Base-by-base conservation (phyloP, 2,888 invertebrate species). In the Tipula vernalis region DNA sequence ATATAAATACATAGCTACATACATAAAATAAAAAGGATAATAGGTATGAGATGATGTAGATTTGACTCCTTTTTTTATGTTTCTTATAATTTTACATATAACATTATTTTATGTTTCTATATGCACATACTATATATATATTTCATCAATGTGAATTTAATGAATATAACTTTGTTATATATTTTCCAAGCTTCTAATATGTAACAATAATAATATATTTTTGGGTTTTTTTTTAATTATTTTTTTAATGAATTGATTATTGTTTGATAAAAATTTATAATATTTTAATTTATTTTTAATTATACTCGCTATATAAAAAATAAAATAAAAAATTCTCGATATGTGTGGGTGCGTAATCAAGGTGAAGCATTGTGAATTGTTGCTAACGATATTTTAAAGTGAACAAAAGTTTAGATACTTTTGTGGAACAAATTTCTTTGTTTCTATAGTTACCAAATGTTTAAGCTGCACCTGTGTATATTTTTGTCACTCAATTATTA, bases 161-260 rank as follows among this genome's bases (percentile, higher is more conserved):
- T 84, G 84, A 84, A 84, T 84, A 84, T 39, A 84, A 84, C 84
- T 84, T 84, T 41, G 84, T 84, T 84, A 84, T 39, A 84, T 84
- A 84, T 84, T 84, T 84, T 10, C 84, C 71, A 28, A 71, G 71
- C 71, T 71, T 71, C 12, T 71, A 10, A 71, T 28, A 28, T 28
- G 28, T 71, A 18, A 71, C 28, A 71, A 28, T 71, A 71, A 71
- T 71, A 71, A 71, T 71, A 84, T 84, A 39, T 84, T 36, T 84
- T 83, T 36, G 13, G 36, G 28, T 28, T 28, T 28, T n/a, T 83
- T 13, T 84, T 84, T 84, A 84, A 84, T 84, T 84, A 39, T 84
- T 71, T 71, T 71, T 28, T 71, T 71, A 71, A 71, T 71, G 71
- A 71, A 71, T 71, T 71, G 71, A 71, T 71, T 71, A 71, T 71